Conservation (phyloP, 2,113 vertebrate species). For the Monopterus albus region DNA sequence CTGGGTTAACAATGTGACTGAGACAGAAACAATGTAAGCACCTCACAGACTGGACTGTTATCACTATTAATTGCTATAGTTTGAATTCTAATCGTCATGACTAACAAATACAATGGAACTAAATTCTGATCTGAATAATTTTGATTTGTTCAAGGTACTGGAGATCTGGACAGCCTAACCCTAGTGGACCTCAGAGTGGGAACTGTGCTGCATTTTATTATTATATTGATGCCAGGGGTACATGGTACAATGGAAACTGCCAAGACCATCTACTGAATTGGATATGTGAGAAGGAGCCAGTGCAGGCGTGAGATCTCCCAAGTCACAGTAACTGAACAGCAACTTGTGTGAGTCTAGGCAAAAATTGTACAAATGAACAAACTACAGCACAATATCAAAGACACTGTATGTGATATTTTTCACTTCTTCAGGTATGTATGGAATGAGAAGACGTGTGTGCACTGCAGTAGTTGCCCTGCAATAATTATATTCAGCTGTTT, state of each 20-base stretch:
- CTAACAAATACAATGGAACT: background rate
- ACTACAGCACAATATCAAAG: background rate
- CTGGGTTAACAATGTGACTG: slow-evolving; percentile 65
- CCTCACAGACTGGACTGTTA: background rate
- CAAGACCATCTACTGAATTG: slow-evolving; percentile 16
- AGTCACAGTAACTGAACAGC: background rate
- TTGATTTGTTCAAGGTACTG: slow-evolving; percentile 55
- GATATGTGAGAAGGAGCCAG: slow-evolving; percentile 68
- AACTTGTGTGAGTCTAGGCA: background rate
- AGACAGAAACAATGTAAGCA: slow-evolving; percentile 46
- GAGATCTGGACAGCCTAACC: slow-evolving; percentile 34
- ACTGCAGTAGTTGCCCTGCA: too few species aligned
- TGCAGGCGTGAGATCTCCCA: background rate
- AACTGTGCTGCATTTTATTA: slow-evolving; percentile 55
- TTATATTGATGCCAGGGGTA: background rate
- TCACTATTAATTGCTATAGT: background rate
- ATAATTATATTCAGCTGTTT: too few species aligned
- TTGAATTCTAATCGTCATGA: background rate
- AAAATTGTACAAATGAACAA: slow-evolving; percentile 14
- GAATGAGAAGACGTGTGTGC: too few species aligned
- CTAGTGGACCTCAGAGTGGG: slow-evolving; percentile 2
- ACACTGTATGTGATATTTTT: background rate
- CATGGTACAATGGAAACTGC: slow-evolving; percentile 61
- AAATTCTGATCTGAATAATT: background rate
- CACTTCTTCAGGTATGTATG: background rate